A percentile compares a stretch with the other conserved stretches of the same genome.
These are phyloP conservation scores for Cinclus cinclus DNA, from an alignment of 2,113 vertebrate species.

Conservation along the genomic window DNA sequence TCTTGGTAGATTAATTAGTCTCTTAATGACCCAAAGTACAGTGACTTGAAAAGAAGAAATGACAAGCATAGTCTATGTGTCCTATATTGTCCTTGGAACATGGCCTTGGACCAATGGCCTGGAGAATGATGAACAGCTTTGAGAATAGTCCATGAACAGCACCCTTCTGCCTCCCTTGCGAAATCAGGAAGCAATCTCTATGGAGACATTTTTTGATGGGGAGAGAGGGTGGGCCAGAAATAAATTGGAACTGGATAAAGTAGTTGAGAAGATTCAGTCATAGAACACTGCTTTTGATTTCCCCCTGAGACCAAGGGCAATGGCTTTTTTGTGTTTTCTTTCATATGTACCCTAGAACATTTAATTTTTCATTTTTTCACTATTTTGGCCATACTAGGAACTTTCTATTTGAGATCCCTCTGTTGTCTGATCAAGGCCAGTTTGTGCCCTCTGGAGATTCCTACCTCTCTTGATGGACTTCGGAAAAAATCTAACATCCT, in stretches of 20 bases:
- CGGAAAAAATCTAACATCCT: background rate
- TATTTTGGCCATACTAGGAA: background rate
- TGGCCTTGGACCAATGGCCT: background rate
- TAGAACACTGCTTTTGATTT: background rate
- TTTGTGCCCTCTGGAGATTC: background rate
- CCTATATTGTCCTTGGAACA: background rate
- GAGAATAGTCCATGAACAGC: background rate
- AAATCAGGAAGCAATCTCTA: background rate
- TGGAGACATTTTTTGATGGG: background rate
- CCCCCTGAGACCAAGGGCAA: background rate
- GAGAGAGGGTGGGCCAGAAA: background rate
- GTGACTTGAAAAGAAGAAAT: background rate
- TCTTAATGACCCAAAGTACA: background rate
- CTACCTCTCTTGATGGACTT: background rate
- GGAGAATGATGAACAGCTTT: constrained; percentile 14
- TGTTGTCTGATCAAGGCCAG: background rate
- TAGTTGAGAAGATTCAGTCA: background rate
- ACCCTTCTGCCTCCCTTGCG: background rate
- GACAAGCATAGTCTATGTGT: background rate
- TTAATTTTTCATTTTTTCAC: background rate
- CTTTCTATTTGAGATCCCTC: background rate
- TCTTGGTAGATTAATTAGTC: background rate
- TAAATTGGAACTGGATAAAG: background rate
- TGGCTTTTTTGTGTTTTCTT: background rate
- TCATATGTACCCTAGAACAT: background rate